Conservation (phyloP, 2,888 invertebrate genomes). For the Pseudeuparius sepicola region DNA sequence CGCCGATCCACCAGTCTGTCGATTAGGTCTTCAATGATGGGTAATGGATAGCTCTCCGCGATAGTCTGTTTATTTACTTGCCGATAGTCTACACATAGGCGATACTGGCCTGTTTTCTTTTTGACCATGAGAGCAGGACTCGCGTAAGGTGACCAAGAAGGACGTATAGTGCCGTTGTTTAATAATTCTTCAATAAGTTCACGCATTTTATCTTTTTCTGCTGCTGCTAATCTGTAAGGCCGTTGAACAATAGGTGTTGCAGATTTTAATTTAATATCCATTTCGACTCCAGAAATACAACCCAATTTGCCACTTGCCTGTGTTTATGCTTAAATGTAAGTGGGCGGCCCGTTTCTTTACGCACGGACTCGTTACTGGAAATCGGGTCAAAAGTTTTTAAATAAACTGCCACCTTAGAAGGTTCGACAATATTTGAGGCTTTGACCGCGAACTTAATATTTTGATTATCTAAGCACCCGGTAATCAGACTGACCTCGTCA, state of each 20-base stretch:
- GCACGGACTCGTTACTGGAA: no score
- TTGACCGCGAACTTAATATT: constrained; percentile 4
- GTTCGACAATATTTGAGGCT: constrained; percentile 4
- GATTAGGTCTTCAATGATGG: no score
- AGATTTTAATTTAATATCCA: constrained; percentile 3
- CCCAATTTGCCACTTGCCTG: no score
- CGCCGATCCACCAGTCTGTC: not conserved
- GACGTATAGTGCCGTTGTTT: not conserved
- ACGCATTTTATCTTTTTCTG: not conserved
- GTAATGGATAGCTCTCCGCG: not conserved
- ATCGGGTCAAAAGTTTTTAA: constrained; percentile 4
- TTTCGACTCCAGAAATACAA: no score
- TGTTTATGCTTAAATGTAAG: no score
- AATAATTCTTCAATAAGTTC: constrained; percentile 1
- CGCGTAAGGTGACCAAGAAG: constrained; percentile 2
- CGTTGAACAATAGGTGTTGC: not conserved
- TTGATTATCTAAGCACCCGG: constrained; percentile 2
- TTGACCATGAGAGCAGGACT: constrained; percentile 4
- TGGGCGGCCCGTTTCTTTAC: no score
- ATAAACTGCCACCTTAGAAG: constrained; percentile 7
- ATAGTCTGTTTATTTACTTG: not conserved
- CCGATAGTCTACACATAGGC: not conserved
- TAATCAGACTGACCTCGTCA: constrained; percentile 7
- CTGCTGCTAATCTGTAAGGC: constrained; percentile 3
- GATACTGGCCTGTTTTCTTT: not conserved